A percentile compares a stretch with the other conserved stretches of the same genome.
Conservation (phyloP, 2,113 vertebrate genomes). For the Mesembrinibis cayennensis region DNA sequence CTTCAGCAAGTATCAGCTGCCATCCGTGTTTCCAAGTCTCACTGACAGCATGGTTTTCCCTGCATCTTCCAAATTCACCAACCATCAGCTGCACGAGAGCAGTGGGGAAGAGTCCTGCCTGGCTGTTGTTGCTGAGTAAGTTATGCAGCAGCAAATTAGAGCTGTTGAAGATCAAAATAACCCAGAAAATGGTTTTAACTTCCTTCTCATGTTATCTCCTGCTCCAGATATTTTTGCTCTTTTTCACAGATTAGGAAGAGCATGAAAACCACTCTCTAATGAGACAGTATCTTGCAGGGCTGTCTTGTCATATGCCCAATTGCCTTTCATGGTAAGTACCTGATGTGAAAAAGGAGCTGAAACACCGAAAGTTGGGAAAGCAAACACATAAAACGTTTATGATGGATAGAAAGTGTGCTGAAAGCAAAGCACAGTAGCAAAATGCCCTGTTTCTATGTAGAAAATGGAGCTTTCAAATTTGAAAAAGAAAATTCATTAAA, state of each 20-base stretch:
- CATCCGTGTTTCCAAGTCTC: neutral
- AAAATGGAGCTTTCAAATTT: neutral
- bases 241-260: neutral
- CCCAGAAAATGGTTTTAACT: neutral
- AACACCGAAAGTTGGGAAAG: neutral
- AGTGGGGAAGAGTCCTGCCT: neutral
- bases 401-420: neutral
- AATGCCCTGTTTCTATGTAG: neutral
- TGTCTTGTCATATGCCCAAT: neutral
- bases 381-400: neutral
- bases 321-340: neutral
- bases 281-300: neutral
- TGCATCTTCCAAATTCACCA: neutral
- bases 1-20: neutral
- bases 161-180: neutral
- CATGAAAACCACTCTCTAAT: neutral
- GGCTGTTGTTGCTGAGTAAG: neutral
- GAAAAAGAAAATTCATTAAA: neutral
- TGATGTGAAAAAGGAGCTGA: neutral
- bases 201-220: neutral
- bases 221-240: neutral
- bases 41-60: neutral
- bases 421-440: neutral
- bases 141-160: neutral
- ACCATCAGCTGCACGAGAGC: accelerated